Base-by-base conservation (phyloP, 2,888 invertebrate species). In the Drosophila eohydei region DNA sequence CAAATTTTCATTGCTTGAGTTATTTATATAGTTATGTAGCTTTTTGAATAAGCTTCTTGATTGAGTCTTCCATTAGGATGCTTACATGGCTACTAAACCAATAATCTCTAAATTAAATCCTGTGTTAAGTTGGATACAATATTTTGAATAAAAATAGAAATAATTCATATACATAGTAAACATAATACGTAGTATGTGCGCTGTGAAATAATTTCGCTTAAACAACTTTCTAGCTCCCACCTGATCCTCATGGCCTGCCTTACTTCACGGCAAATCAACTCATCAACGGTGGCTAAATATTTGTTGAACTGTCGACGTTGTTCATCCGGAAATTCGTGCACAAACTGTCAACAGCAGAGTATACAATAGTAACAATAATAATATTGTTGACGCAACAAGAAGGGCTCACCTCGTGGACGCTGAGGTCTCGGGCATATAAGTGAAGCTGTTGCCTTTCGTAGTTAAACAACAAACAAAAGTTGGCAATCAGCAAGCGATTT, bases 241-340 rank as follows among this genome's bases (percentile, higher is more conserved):
- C 92, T 92, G 78, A 89, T 89, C 78, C 87, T 83, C 78, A 92
- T 88, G 21, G 92, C 83, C 61, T 81, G 66, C 1, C 89, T 85
- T 46, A 92, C 83, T 81, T 92, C 91, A 11, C 74, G 71, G 66
- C 76, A 80, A 70, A 92, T 87, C 59, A 92, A 56, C 30, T 84
- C 78, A 67, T 92, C 91, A 46, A 92, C 86, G 59, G 81, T 87
- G 91, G 92, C 91, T 69, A 94, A 94, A 87, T 94, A 95, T 48
- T 93, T 94, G 6, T 93, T 93, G 93, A 94, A 95, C 78, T 94
- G 94, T 48, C 76, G 74, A 14, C 92, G 92, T 83, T 94, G 94
- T 65, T 91, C 93, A 74, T 93, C 74, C 30, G 91, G 90, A 73
- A 85, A 90, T 36, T 83, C 75, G 14, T 77, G 74, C 26, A 91